A percentile compares a stretch with the other conserved stretches of the same genome.
Evolutionary conservation across 2,797 vertebrate genomes (phyloP).

Genomic region (Phaenicophaeus curvirostris): DNA sequence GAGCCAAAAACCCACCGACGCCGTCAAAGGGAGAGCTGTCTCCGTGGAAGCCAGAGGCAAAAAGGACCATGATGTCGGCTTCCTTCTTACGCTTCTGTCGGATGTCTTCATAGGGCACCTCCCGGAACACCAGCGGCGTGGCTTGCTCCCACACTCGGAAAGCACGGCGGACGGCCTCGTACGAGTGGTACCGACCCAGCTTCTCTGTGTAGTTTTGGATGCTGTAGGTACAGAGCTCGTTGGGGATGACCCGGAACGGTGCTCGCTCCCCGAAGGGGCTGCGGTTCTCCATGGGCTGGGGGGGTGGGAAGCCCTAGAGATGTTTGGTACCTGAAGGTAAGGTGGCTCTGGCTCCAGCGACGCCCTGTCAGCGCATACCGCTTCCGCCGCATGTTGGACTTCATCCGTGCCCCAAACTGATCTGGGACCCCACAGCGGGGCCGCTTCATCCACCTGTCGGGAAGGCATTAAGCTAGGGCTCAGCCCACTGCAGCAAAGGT

Average conservation of each 20-base stretch:
- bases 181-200: conserved; percentile 88
- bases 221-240: conserved; percentile 64
- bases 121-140: conserved; percentile 89
- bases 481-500: neutral
- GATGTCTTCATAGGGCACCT: conserved; percentile 91
- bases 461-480: neutral
- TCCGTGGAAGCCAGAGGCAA: conserved; percentile 93
- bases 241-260: neutral
- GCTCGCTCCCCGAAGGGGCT: rapidly evolving
- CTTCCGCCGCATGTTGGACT: conserved; percentile 90
- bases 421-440: conserved; percentile 93
- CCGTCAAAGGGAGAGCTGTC: conserved; percentile 98
- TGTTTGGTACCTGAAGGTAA: conserved; percentile 78
- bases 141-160: conserved; percentile 90
- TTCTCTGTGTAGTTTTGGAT: conserved; percentile 97
- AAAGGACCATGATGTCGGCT: conserved; percentile 96
- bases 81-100: conserved; percentile 88
- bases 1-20: conserved; percentile 91
- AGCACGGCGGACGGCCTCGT: conserved; percentile 87
- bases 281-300: neutral
- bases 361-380: conserved; percentile 86
- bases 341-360: conserved; percentile 78
- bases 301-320: neutral
- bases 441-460: conserved; percentile 88
- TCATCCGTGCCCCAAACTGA: conserved; percentile 89